Evolutionary conservation across 2,797 vertebrate species (phyloP).

Genomic region (Sebastes dallii): DNA sequence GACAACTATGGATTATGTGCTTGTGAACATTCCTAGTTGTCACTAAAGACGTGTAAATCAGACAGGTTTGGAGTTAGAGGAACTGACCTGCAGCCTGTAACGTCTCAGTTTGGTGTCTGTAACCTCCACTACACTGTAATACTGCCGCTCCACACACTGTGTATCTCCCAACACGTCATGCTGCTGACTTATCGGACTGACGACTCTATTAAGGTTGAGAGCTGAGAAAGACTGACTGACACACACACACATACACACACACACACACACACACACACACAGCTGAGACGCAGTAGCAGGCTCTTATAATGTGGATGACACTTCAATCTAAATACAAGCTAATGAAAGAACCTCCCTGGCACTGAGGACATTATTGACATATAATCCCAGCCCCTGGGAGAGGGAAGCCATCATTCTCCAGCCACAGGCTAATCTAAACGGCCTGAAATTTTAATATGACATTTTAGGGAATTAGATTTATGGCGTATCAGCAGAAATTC

Average conservation of each 20-base stretch:
- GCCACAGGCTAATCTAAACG: conserved; percentile 60
- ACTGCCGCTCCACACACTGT: background rate
- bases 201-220: conserved; percentile 35
- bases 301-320: conserved; percentile 53
- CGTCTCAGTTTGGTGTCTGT: background rate
- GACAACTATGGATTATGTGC: background rate
- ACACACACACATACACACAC: too few relatives aligned
- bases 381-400: conserved; percentile 61
- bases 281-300: conserved; percentile 15
- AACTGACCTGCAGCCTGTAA: background rate
- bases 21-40: background rate
- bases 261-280: conserved; percentile 5
- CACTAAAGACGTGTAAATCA: background rate
- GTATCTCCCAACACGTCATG: background rate
- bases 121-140: background rate
- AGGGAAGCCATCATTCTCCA: conserved; percentile 52
- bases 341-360: conserved; percentile 61
- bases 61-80: background rate
- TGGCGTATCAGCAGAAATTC: conserved; percentile 71
- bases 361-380: conserved; percentile 65
- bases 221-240: background rate
- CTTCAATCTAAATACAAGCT: conserved; percentile 65
- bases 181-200: conserved; percentile 23
- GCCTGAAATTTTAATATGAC: conserved; percentile 68
- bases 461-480: conserved; percentile 76